These are phyloP conservation scores for Campopleginae sp. DNA, from an alignment of 2,888 invertebrate genomes.

Conservation along the genomic window DNA sequence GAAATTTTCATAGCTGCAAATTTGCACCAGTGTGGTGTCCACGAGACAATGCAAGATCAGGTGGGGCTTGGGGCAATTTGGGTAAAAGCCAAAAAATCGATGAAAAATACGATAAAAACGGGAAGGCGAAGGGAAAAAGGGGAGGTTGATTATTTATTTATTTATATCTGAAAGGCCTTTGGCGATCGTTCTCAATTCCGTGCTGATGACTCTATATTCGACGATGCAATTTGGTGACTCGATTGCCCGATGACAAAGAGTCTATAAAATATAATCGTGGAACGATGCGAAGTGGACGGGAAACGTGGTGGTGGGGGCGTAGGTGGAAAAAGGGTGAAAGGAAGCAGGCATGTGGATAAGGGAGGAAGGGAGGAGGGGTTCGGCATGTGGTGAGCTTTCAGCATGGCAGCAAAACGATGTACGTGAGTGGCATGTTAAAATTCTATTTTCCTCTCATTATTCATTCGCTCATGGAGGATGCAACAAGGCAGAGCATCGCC, in stretches of 20 bases:
- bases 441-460: conserved; percentile 69
- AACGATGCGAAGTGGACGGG: conserved; percentile 28
- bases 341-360: conserved; percentile 9
- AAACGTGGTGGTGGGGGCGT: too few relatives aligned
- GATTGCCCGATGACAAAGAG: conserved; percentile 67
- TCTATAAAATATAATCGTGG: conserved; percentile 63
- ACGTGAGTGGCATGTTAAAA: conserved; percentile 69
- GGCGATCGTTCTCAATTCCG: conserved; percentile 60
- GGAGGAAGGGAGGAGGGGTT: conserved; percentile 59
- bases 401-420: conserved; percentile 69
- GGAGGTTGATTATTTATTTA: conserved; percentile 31
- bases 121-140: too few relatives aligned
- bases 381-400: conserved; percentile 69
- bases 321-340: conserved; percentile 45
- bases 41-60: too few relatives aligned
- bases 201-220: conserved; percentile 60
- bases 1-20: too few relatives aligned
- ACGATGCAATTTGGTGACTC: conserved; percentile 67
- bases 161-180: conserved; percentile 16
- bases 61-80: too few relatives aligned
- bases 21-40: too few relatives aligned
- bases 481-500: conserved; percentile 61
- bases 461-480: conserved; percentile 68
- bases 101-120: too few relatives aligned
- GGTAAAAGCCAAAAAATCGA: too few relatives aligned